phyloP scores from a whole-genome alignment of 2,113 vertebrate species.

The Chionomys nivalis region DNA sequence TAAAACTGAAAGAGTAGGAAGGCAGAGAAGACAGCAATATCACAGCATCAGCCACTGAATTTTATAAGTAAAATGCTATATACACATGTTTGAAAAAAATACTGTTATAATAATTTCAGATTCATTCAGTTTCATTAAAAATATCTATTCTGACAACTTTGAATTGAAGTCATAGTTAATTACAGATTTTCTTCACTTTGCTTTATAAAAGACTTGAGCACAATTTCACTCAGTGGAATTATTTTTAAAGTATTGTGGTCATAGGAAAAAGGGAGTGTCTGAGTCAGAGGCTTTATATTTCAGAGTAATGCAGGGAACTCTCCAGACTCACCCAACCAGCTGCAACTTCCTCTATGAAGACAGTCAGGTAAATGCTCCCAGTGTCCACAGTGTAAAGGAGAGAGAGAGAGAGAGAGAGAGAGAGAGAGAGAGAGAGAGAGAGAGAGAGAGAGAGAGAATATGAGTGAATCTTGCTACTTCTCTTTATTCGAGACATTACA shows the following conservation, averaged over 20 bases:
- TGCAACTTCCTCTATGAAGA: constrained; percentile 80
- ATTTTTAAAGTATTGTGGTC: constrained; percentile 53
- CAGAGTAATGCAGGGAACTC: constrained; percentile 62
- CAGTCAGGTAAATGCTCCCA: constrained; percentile 75
- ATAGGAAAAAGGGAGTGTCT: constrained; percentile 77
- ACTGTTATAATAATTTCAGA: neutral
- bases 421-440: neutral
- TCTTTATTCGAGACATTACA: neutral
- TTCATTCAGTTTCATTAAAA: neutral
- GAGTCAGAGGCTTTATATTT: constrained; percentile 80
- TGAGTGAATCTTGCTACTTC: neutral
- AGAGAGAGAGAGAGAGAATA: too few species aligned
- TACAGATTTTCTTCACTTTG: neutral
- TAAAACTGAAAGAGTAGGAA: neutral
- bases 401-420: neutral
- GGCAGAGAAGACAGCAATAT: neutral
- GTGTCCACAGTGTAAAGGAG: neutral
- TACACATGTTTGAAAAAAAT: neutral
- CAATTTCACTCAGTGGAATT: constrained; percentile 38
- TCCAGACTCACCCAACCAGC: constrained; percentile 77
- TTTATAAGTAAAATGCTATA: too few species aligned
- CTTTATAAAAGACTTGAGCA: neutral
- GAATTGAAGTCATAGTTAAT: neutral
- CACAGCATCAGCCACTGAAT: neutral
- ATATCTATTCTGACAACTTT: neutral